Conservation (phyloP, 2,113 vertebrate genomes). For the Scatophagus argus region DNA sequence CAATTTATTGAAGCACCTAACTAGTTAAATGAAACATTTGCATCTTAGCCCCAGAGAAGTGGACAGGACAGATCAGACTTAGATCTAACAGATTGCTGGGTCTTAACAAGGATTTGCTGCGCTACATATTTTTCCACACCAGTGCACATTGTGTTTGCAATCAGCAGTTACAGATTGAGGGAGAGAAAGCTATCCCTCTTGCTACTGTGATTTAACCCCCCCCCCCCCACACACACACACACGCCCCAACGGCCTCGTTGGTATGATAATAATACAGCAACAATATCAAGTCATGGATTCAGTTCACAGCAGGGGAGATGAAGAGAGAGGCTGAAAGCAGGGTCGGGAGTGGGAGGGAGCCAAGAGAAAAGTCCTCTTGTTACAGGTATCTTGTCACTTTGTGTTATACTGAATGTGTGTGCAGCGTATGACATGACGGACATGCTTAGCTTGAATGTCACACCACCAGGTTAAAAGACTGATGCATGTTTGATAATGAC, state of each 20-base stretch:
- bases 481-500: conserved; percentile 43
- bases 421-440: not conserved
- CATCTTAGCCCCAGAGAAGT: conserved; percentile 1
- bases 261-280: conserved; percentile 50
- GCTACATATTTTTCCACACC: conserved; percentile 52
- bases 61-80: conserved; percentile 27
- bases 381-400: conserved; percentile 59
- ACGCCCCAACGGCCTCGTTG: conserved; percentile 12
- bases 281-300: conserved; percentile 51
- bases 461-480: conserved; percentile 14
- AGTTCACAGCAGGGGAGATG: conserved; percentile 28
- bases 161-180: conserved; percentile 56
- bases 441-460: conserved; percentile 36
- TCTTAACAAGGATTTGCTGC: conserved; percentile 63
- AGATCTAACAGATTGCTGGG: conserved; percentile 58
- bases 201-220: conserved; percentile 33
- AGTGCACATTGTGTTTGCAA: conserved; percentile 61
- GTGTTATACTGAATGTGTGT: conserved; percentile 37
- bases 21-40: conserved; percentile 49
- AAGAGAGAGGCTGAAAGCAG: conserved; percentile 10
- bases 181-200: conserved; percentile 20
- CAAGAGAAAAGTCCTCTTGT: conserved; percentile 22
- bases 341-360: conserved; percentile 18
- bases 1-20: conserved; percentile 2
- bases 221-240: too few relatives aligned